phyloP scores from a whole-genome alignment of 2,888 invertebrate genomes.

The Syrista parreyssii region DNA sequence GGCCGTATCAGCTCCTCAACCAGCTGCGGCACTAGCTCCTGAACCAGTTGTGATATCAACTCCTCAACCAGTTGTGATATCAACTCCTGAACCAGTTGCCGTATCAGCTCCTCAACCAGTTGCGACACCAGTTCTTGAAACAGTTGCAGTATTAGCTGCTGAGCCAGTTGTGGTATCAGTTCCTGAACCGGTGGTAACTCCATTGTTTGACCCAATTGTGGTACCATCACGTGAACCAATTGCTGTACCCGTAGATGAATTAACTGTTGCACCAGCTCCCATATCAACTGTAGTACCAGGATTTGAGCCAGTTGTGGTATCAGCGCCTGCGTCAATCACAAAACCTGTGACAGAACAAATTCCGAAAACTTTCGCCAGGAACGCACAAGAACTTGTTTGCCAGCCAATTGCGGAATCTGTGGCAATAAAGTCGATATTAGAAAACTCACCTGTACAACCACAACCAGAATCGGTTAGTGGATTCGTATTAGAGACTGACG shows the following conservation, averaged over 20 bases:
- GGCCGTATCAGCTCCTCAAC: no score
- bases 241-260: neutral
- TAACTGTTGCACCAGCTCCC: neutral
- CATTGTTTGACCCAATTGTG: neutral
- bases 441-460: neutral
- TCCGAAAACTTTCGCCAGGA: neutral
- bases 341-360: neutral
- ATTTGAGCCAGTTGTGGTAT: neutral
- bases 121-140: neutral
- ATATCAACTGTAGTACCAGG: neutral
- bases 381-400: neutral
- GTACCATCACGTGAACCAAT: neutral
- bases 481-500: neutral
- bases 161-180: neutral
- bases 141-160: neutral
- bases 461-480: neutral
- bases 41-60: no score
- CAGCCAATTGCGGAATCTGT: neutral
- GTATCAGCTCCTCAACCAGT: neutral
- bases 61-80: neutral
- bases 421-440: neutral
- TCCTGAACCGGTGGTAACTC: neutral
- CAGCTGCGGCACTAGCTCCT: no score
- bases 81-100: no score
- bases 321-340: neutral